phyloP scores from a whole-genome alignment of 2,888 invertebrate genomes.

The Lacanobia oleracea region DNA sequence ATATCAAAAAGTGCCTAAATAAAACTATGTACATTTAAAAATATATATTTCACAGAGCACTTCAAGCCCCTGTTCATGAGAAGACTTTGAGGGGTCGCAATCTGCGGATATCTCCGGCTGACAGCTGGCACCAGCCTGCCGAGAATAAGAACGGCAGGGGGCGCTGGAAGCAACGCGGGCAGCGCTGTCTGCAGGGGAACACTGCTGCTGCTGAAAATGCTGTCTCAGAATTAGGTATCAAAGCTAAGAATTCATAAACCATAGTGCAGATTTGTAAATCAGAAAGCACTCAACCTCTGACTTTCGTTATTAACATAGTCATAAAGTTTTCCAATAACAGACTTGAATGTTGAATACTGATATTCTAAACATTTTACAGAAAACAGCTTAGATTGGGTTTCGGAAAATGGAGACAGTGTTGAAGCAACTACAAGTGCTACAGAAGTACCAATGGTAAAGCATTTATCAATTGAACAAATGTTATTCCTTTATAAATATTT shows the following conservation, averaged over 20 bases:
- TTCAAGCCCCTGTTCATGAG: slow-evolving; percentile 82
- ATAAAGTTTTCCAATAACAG: background rate
- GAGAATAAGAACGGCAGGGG: slow-evolving; percentile 81
- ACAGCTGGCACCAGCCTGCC: slow-evolving; percentile 92
- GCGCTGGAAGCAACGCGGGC: slow-evolving; percentile 75
- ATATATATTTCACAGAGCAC: slow-evolving; percentile 77
- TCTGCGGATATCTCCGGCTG: slow-evolving; percentile 89
- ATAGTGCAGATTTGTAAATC: background rate
- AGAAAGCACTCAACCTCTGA: no score
- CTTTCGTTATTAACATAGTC: background rate
- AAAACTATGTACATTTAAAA: background rate
- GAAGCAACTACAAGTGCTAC: slow-evolving; percentile 56
- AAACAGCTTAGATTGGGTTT: slow-evolving; percentile 33
- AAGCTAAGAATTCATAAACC: background rate
- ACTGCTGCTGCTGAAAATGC: slow-evolving; percentile 22
- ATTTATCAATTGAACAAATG: background rate
- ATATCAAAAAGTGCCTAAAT: no score
- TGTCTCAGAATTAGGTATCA: slow-evolving; percentile 37
- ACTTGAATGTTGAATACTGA: background rate
- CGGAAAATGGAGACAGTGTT: slow-evolving; percentile 30
- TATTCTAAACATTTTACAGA: slow-evolving; percentile 33
- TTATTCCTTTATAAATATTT: background rate
- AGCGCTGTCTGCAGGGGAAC: slow-evolving; percentile 50
- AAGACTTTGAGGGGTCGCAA: slow-evolving; percentile 80
- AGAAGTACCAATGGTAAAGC: slow-evolving; percentile 47